These are phyloP conservation scores for Nicator chloris DNA, from an alignment of 2,113 vertebrate genomes.

Conservation along the genomic window DNA sequence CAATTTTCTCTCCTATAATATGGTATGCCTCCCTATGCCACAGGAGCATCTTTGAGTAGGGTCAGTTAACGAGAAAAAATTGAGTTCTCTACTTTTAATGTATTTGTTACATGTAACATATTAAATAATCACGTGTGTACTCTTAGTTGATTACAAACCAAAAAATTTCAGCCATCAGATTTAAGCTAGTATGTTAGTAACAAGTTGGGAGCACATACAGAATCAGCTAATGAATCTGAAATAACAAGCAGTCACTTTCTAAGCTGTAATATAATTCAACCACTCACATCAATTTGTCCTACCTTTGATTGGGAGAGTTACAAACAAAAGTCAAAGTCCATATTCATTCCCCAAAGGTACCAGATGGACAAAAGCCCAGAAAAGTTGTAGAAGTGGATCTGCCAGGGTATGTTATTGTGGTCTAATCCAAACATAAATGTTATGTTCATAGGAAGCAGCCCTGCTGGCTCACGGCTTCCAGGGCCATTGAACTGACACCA, in stretches of 20 bases:
- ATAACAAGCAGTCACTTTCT: not conserved
- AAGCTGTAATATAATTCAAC: not conserved
- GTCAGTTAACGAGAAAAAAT: not conserved
- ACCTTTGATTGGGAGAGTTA: not conserved
- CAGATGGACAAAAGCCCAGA: not conserved
- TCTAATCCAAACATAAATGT: not conserved
- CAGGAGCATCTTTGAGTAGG: not conserved
- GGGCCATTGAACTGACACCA: accelerated
- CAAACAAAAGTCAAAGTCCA: not conserved
- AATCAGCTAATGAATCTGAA: not conserved
- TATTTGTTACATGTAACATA: not conserved
- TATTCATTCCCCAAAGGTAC: not conserved
- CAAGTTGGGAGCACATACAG: not conserved
- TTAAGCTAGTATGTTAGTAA: not conserved
- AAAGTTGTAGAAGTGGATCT: not conserved
- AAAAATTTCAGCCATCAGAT: not conserved
- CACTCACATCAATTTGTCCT: not conserved
- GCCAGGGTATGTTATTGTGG: not conserved
- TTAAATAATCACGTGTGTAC: not conserved
- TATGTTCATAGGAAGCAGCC: not conserved
- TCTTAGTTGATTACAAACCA: not conserved
- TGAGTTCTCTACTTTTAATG: not conserved
- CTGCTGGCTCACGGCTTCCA: not conserved
- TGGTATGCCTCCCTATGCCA: not conserved
- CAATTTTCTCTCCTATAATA: not conserved